These are phyloP conservation scores for Papilio helenus DNA, from an alignment of 1,140 invertebrate genomes.

Conservation along the genomic window DNA sequence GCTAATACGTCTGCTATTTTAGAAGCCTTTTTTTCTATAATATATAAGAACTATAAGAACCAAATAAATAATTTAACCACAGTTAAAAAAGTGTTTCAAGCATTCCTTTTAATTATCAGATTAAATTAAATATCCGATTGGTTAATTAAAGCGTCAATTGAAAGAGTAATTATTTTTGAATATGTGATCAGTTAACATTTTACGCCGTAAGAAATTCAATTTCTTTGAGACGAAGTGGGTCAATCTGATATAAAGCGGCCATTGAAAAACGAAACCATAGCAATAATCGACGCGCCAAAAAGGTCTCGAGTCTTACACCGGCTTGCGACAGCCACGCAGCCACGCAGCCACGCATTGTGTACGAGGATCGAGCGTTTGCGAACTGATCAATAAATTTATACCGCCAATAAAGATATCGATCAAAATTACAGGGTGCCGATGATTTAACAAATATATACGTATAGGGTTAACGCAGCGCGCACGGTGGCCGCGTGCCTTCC, in stretches of 20 bases:
- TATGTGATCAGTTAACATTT: constrained; percentile 55
- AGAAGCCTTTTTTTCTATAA: neutral
- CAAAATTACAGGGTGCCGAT: constrained; percentile 82
- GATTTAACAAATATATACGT: constrained; percentile 79
- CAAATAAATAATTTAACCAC: neutral
- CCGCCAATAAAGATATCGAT: constrained; percentile 82
- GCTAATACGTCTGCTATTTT: too few relatives aligned
- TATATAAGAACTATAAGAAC: neutral
- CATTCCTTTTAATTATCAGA: constrained; percentile 10
- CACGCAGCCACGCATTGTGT: constrained; percentile 68
- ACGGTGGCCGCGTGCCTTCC: constrained; percentile 76
- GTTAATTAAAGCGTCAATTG: constrained; percentile 40
- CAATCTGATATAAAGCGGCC: constrained; percentile 77
- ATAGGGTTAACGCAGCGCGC: constrained; percentile 61
- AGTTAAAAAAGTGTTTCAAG: constrained; percentile 3
- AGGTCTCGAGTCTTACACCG: constrained; percentile 57
- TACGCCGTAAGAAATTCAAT: constrained; percentile 66
- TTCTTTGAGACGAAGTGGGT: constrained; percentile 72
- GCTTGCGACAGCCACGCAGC: constrained; percentile 66
- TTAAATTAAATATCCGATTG: constrained; percentile 19
- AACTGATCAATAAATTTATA: constrained; percentile 80
- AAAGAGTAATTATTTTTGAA: constrained; percentile 46
- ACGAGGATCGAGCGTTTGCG: constrained; percentile 67
- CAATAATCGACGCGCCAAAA: constrained; percentile 71
- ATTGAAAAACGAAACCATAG: constrained; percentile 79